These are phyloP conservation scores for Catamblyrhynchus diadema DNA, from an alignment of 2,797 vertebrate genomes.

Conservation along the genomic window DNA sequence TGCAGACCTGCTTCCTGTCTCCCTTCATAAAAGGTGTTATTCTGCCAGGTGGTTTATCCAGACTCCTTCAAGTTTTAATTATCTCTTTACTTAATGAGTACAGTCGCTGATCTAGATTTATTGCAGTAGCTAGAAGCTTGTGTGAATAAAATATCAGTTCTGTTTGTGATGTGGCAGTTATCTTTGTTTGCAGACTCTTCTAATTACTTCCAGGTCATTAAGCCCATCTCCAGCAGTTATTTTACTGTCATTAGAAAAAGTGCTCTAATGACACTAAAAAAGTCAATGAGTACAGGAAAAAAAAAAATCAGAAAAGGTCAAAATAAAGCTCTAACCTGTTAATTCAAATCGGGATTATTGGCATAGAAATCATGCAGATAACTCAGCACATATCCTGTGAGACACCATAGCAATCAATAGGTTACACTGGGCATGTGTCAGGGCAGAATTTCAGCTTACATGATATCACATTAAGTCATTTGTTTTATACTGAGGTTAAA, in stretches of 20 bases:
- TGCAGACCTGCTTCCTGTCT: constrained; percentile 9
- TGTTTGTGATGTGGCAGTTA: constrained; percentile 60
- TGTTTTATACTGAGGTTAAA: not conserved
- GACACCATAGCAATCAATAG: not conserved
- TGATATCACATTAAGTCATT: not conserved
- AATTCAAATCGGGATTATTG: not conserved
- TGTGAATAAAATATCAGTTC: constrained; percentile 64
- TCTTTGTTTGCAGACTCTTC: constrained; percentile 69
- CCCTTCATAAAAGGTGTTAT: constrained; percentile 17
- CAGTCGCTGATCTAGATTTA: constrained; percentile 67
- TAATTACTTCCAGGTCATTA: constrained; percentile 76
- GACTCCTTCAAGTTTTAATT: constrained; percentile 59
- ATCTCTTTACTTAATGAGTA: constrained; percentile 55
- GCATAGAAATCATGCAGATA: not conserved
- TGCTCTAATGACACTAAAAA: constrained; percentile 52
- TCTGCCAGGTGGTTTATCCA: constrained; percentile 36
- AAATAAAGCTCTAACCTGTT: constrained; percentile 6
- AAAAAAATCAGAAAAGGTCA: not conserved
- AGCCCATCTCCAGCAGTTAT: constrained; percentile 59
- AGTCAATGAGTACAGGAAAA: not conserved
- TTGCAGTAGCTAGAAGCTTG: constrained; percentile 28
- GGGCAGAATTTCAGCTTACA: not conserved
- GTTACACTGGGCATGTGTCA: not conserved
- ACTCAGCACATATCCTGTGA: not conserved
- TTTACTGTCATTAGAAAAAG: constrained; percentile 68